Percentiles rank a stretch among this genome's conserved stretches.
These are phyloP conservation scores for Drepana arcuata DNA, from an alignment of 1,140 invertebrate genomes.

Conservation along the genomic window DNA sequence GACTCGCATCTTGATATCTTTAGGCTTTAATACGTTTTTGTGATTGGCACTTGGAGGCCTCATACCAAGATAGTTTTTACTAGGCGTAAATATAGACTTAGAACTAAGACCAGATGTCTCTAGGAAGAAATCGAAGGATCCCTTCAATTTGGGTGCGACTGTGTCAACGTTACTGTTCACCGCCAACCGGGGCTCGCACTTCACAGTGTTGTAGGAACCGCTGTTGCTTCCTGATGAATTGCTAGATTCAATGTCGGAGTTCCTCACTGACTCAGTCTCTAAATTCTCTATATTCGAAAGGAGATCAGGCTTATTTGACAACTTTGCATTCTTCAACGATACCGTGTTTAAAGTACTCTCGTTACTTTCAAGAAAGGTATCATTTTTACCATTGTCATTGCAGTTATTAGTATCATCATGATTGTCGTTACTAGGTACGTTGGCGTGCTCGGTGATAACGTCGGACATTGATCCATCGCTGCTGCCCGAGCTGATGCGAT, in stretches of 20 bases:
- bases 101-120: conserved; percentile 86
- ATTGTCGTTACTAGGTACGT: conserved; percentile 44
- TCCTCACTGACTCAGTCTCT: conserved; percentile 70
- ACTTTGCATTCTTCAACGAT: conserved; percentile 49
- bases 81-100: conserved; percentile 84
- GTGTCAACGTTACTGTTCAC: conserved; percentile 29
- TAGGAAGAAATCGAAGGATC: conserved; percentile 81
- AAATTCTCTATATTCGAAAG: conserved; percentile 70
- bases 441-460: conserved; percentile 59
- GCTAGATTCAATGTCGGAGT: conserved; percentile 69
- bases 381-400: conserved; percentile 32
- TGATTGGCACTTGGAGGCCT: conserved; percentile 79
- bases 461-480: conserved; percentile 75
- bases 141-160: conserved; percentile 35
- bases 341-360: conserved; percentile 30
- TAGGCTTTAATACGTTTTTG: conserved; percentile 82
- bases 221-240: conserved; percentile 71
- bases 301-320: conserved; percentile 70
- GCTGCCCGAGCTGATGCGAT: conserved; percentile 71
- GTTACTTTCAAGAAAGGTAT: conserved; percentile 42
- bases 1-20: conserved; percentile 80
- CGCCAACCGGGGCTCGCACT: conserved; percentile 61
- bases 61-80: conserved; percentile 58
- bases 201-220: conserved; percentile 69
- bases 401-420: conserved; percentile 28